Conservation (phyloP, 2,113 vertebrate genomes). For the Leptodactylus fuscus region DNA sequence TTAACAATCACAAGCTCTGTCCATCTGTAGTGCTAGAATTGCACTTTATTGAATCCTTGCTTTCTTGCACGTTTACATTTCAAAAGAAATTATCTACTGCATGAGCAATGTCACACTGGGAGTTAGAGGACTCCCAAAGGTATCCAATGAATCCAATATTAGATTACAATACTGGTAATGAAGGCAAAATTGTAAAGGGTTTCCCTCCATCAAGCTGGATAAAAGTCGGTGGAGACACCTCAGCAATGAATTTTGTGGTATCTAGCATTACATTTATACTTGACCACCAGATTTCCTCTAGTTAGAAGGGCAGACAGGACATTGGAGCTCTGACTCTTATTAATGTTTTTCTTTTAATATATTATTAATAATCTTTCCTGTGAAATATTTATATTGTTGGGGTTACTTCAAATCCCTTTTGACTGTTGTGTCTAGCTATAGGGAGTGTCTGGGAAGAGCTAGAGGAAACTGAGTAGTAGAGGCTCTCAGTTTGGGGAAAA, state of each 20-base stretch:
- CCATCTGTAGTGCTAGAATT: constrained; percentile 38
- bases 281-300: too few species aligned
- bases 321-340: too few species aligned
- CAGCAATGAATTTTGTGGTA: background rate
- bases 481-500: too few species aligned
- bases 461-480: too few species aligned
- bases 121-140: background rate
- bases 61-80: background rate
- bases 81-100: background rate
- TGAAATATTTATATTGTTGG: too few species aligned
- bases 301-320: too few species aligned
- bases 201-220: background rate
- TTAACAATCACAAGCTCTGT: constrained; percentile 31
- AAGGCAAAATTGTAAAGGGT: background rate
- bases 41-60: background rate
- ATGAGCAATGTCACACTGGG: background rate
- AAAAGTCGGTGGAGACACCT: background rate
- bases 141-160: background rate
- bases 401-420: too few species aligned
- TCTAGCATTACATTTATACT: background rate
- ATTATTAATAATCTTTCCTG: too few species aligned
- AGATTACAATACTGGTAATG: background rate
- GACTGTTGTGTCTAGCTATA: too few species aligned
- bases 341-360: too few species aligned
- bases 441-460: too few species aligned